Evolutionary conservation across 2,888 invertebrate species (phyloP), one percentile per base, ranked within the genome.

Genomic region (Sminthurides aquaticus): DNA sequence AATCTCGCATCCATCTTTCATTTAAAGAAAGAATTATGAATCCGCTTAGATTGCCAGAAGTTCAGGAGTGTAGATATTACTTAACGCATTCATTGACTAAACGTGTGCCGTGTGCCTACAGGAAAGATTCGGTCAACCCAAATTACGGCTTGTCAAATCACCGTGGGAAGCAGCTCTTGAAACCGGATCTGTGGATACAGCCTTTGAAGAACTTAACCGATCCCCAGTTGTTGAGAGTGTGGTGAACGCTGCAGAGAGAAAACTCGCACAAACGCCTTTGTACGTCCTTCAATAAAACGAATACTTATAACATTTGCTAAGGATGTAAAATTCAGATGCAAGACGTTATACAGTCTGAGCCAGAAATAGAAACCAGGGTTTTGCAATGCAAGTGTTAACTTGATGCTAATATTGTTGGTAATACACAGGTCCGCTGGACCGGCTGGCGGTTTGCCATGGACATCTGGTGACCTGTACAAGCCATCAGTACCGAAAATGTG

Each of bases 161-260:
- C 87, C 87, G 0, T 87, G 87, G 87, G 85, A 87, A 74, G 86
- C 86, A 1, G 86, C 87, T n/a, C 77, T 86, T 34, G 83, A 86
- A 76, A 84, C 86, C 24, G 87, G 87, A n/a, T 83, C 84, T 15
- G 86, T 87, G 1, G 87, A 87, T 64, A 79, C 82, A 2, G 87
- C 87, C n/a, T 87, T 87, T 76, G 80, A 84, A 69, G 69, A 74
- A 2, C 67, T 73, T 63, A 71, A 67, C 54, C 68, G 69, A 22
- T 68, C 71, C 22, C 70, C 66, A 57, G 71, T 76, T 3, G 71
- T 71, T 8, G 75, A 76, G 27, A 73, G 75, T 1, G 74, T 76
- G 22, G 74, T 75, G 18, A 69, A 71, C 22, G 76, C 76, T 34
- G 76, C 76, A 24, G 76, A 76, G 62, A 62, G 75, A 28, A 75